Evolutionary conservation across 2,888 invertebrate genomes (phyloP).

Genomic region (Parasteatoda lunata): DNA sequence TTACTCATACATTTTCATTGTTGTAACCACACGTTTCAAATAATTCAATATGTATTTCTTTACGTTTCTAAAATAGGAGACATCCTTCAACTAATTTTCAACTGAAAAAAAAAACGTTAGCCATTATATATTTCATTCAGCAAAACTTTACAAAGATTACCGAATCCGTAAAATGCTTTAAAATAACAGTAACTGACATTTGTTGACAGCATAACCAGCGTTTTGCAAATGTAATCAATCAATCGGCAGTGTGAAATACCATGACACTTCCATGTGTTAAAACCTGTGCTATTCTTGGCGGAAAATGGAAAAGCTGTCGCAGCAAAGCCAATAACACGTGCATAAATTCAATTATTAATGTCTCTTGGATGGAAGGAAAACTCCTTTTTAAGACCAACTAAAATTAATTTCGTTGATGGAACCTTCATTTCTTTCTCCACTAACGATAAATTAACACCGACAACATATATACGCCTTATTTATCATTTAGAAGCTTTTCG

Average conservation of each 20-base stretch:
- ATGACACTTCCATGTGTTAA: background rate
- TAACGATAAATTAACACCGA: conserved; percentile 35
- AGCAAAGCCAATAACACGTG: conserved; percentile 32
- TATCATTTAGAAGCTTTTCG: background rate
- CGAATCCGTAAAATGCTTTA: too few relatives aligned
- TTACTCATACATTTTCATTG: too few relatives aligned
- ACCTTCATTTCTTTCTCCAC: conserved; percentile 9
- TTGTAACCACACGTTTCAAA: too few relatives aligned
- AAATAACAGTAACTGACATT: too few relatives aligned
- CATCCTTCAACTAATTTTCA: too few relatives aligned
- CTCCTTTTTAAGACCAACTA: conserved; percentile 24
- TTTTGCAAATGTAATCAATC: background rate
- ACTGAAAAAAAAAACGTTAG: too few relatives aligned
- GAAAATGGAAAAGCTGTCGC: conserved; percentile 1
- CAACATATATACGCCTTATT: background rate
- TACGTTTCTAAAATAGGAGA: too few relatives aligned
- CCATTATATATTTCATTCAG: too few relatives aligned
- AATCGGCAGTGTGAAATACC: background rate
- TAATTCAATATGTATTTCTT: too few relatives aligned
- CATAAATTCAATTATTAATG: conserved; percentile 51
- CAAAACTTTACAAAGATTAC: too few relatives aligned
- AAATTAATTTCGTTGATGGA: conserved; percentile 49
- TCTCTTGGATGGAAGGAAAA: conserved; percentile 4
- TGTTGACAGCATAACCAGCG: too few relatives aligned
- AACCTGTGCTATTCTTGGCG: background rate